Evolutionary conservation across 2,888 invertebrate species (phyloP).

Genomic region (Exephanes ischioxanthus): DNA sequence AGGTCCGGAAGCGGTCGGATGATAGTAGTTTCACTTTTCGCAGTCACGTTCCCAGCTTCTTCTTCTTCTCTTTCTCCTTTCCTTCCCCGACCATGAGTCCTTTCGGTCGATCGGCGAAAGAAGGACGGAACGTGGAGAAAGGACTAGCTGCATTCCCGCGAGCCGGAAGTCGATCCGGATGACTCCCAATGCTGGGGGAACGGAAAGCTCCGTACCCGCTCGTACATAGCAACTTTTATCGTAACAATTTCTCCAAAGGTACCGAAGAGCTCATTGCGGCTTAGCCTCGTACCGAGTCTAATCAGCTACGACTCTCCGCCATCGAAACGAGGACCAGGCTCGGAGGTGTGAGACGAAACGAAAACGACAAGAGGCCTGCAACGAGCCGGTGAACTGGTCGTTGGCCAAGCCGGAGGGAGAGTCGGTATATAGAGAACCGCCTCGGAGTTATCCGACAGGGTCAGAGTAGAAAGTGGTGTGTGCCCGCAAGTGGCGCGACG

Average conservation of each 20-base stretch:
- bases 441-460: slow-evolving; percentile 73
- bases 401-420: slow-evolving; percentile 69
- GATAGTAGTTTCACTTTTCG: slow-evolving; percentile 63
- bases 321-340: neutral
- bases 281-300: neutral
- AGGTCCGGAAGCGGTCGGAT: slow-evolving; percentile 35
- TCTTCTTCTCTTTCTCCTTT: slow-evolving; percentile 32
- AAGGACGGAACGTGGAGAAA: slow-evolving; percentile 51
- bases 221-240: neutral
- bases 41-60: slow-evolving; percentile 45
- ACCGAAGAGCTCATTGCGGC: neutral
- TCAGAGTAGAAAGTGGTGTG: slow-evolving; percentile 84
- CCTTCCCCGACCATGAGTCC: slow-evolving; percentile 17
- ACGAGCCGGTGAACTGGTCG: slow-evolving; percentile 67
- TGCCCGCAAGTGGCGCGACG: slow-evolving; percentile 78
- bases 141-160: slow-evolving; percentile 32
- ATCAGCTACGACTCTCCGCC: neutral
- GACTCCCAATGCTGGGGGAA: neutral
- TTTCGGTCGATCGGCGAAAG: slow-evolving; percentile 4
- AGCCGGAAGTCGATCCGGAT: slow-evolving; percentile 2
- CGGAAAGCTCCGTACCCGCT: neutral
- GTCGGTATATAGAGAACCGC: slow-evolving; percentile 55
- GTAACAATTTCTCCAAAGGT: neutral
- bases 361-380: slow-evolving; percentile 80
- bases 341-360: slow-evolving; percentile 76